Evolutionary conservation across 2,888 invertebrate species (phyloP).

Genomic region (Mermis nigrescens): DNA sequence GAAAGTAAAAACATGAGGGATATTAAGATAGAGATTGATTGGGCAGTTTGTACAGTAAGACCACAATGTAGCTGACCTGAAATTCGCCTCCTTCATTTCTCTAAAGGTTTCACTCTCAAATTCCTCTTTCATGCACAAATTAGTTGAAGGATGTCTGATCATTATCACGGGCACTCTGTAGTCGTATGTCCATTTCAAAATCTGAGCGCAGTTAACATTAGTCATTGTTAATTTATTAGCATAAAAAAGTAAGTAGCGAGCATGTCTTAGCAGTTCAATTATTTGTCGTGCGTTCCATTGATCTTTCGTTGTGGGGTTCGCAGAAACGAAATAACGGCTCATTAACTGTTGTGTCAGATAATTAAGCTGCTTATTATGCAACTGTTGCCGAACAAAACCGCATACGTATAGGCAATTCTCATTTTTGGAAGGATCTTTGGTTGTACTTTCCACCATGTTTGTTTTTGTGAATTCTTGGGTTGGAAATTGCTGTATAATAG

Average conservation of each 20-base stretch:
- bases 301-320: background rate
- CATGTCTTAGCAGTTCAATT: constrained; percentile 4
- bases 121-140: too few relatives aligned
- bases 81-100: too few relatives aligned
- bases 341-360: constrained; percentile 18
- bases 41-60: too few relatives aligned
- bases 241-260: constrained; percentile 19
- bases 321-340: constrained; percentile 19
- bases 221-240: constrained; percentile 22
- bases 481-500: too few relatives aligned
- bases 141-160: constrained; percentile 21
- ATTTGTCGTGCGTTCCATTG: background rate
- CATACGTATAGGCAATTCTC: too few relatives aligned
- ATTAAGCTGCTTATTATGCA: constrained; percentile 19
- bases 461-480: too few relatives aligned
- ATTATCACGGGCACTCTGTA: constrained; percentile 20
- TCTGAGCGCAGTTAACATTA: constrained; percentile 19
- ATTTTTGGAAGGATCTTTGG: too few relatives aligned
- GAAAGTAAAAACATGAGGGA: too few relatives aligned
- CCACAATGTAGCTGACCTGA: too few relatives aligned
- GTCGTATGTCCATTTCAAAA: constrained; percentile 22
- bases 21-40: too few relatives aligned
- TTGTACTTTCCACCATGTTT: too few relatives aligned
- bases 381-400: constrained; percentile 1
- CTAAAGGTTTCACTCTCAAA: too few relatives aligned